Evolutionary conservation across 1,140 invertebrate species (phyloP), one percentile per base, ranked within the genome.

Genomic region (Cydia splendana): DNA sequence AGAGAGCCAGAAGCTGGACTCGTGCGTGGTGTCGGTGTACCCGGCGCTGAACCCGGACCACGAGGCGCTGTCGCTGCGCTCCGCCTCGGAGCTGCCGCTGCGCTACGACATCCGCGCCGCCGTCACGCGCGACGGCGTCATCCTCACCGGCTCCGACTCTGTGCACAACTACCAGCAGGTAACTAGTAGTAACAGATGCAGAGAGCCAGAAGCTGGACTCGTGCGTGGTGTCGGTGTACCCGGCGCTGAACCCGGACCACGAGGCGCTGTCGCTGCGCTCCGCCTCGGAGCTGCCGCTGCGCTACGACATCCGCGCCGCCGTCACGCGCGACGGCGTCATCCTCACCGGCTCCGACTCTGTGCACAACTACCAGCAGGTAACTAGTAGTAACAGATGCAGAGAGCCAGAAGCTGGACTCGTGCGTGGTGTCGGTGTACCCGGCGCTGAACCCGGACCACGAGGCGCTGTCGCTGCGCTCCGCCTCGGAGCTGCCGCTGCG

Each of bases 11-110:
- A 95, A 96, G 85, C 87, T 98, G 74, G 98, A 99, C 87, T 97
- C 97, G 15, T 99, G 98, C 92, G 96, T 96, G 38, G 96, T 99
- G 53, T 96, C 96, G 38, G 98, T 99, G 62, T 98, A 98, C 88
- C 98, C 98, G 12, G 97, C 97, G 34, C 94, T 99, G 57, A 98
- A 99, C 94, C 97, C 98, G 0, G 98, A 99, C 90, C 97, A 98
- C 90, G 98, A 99, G 91, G 97, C 96, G 73, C 92, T 98, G 34
- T 94, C 95, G 45, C 94, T 98, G 42, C 97, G 97, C 5, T 95
- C 95, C 75, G 86, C 84, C 13, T 85, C 86, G 20, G 95, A 96
- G 81, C 95, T 97, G 84, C 94, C 97, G 80, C 94, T 95, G 76
- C 94, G 95, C 81, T 94, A 96, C 80, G 96, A 96, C 73, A 96